phyloP scores from a whole-genome alignment of 2,888 invertebrate species.

The Nomada hirtipes region DNA sequence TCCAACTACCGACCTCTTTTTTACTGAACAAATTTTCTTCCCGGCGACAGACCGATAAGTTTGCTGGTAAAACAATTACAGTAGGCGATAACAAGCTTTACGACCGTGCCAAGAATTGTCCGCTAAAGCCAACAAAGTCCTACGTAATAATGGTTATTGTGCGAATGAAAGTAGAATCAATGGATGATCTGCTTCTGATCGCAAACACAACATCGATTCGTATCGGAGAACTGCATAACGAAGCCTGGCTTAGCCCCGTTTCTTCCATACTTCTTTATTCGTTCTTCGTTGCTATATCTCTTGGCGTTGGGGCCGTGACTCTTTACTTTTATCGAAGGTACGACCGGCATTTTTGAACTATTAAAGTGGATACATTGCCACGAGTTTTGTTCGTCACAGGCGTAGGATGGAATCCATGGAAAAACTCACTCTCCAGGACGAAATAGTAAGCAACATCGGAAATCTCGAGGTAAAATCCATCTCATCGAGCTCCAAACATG shows the following conservation, averaged over 20 bases:
- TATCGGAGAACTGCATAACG: conserved; percentile 50
- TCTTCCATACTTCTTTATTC: no score
- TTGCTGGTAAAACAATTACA: conserved; percentile 51
- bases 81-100: conserved; percentile 67
- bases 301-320: conserved; percentile 20
- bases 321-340: conserved; percentile 59
- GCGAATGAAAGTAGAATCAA: conserved; percentile 20
- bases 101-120: conserved; percentile 56
- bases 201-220: conserved; percentile 52
- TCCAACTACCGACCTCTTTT: no score
- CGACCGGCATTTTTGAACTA: no score
- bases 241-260: conserved; percentile 61
- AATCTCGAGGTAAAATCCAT: conserved; percentile 13
- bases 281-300: conserved; percentile 24
- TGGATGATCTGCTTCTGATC: conserved; percentile 34
- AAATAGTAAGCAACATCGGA: conserved; percentile 29
- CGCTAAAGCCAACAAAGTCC: conserved; percentile 54
- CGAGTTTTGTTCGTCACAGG: neutral
- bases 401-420: conserved; percentile 9
- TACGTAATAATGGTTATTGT: conserved; percentile 64
- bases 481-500: conserved; percentile 18
- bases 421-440: conserved; percentile 7
- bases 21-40: neutral
- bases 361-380: no score
- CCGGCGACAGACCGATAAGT: conserved; percentile 43